Evolutionary conservation across 2,113 vertebrate species (phyloP).

Genomic region (Haplochromis vanheusdeni): DNA sequence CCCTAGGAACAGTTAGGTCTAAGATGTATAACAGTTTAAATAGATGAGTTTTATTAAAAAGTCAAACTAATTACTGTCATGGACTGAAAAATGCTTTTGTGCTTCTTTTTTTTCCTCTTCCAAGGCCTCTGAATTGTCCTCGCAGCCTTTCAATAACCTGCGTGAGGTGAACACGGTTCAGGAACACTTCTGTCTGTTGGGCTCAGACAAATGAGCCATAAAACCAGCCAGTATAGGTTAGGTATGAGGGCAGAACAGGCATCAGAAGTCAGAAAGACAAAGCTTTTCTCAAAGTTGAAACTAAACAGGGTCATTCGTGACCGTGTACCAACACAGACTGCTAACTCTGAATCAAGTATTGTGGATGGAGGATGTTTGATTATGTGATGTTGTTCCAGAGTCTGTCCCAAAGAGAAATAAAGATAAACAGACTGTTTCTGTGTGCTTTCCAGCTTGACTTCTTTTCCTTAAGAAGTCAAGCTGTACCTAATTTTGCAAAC

Average conservation of each 20-base stretch:
- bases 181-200: neutral
- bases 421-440: constrained; percentile 23
- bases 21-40: neutral
- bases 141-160: neutral
- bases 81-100: neutral
- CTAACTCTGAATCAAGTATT: constrained; percentile 15
- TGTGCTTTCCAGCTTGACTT: neutral
- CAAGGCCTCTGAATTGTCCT: neutral
- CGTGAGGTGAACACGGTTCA: neutral
- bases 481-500: neutral
- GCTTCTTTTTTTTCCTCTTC: rapidly evolving
- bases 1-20: neutral
- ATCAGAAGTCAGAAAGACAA: neutral
- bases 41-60: neutral
- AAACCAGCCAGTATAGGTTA: neutral
- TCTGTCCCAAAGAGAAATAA: constrained; percentile 13
- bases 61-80: neutral
- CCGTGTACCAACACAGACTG: neutral
- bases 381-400: neutral
- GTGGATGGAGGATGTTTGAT: constrained; percentile 33
- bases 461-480: neutral
- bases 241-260: neutral
- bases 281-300: neutral
- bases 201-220: neutral
- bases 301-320: neutral